Evolutionary conservation across 2,113 vertebrate genomes (phyloP), one percentile per base, ranked within the genome.

Genomic region (Upupa epops): DNA sequence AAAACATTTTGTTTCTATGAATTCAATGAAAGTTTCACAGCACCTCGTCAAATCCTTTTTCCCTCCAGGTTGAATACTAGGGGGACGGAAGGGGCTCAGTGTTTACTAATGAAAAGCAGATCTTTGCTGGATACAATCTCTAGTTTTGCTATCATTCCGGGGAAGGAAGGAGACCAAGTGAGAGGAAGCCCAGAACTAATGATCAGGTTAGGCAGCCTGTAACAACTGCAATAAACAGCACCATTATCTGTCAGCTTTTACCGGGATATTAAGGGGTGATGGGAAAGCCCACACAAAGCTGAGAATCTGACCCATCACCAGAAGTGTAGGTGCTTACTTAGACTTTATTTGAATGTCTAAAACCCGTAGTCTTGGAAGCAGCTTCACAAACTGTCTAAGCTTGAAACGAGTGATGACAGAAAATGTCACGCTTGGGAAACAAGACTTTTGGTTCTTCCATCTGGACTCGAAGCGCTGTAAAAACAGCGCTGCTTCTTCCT

Each of bases 181-280:
- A 82, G 77, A 93, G 84, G 31, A 31, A 81, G 65, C 31, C 86
- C 80, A 92, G 36, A 95, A 95, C 81, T 94, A 92, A 95, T 86
- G 80, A 51, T 36, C 58, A 88, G 63, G 40, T 72, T 92, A 65
- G 26, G 8, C 40, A 92, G 46, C 28, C 84, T 88, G 54, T 93
- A 83, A 86, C 93, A 81, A 46, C 65, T 3, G 7, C 83, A 92
- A 46, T 88, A 73, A 92, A 93, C 88, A 37, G 56, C 40, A 93
- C 81, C 32, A 42, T 65, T 85, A 88, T 95, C 91, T 93, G 54
- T 81, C 88, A 81, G 61, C 68, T 90, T 94, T 72, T 83, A 95
- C 88, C 78, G 58, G 68, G 49, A 71, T 91, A 78, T 88, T 94
- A 91, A 72, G 69, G 48, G n/a, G 20, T 95, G 88, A 94, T 91